Evolutionary conservation across 2,113 vertebrate genomes (phyloP), one percentile per base, ranked within the genome.

Genomic region (Oreocharis arfaki): DNA sequence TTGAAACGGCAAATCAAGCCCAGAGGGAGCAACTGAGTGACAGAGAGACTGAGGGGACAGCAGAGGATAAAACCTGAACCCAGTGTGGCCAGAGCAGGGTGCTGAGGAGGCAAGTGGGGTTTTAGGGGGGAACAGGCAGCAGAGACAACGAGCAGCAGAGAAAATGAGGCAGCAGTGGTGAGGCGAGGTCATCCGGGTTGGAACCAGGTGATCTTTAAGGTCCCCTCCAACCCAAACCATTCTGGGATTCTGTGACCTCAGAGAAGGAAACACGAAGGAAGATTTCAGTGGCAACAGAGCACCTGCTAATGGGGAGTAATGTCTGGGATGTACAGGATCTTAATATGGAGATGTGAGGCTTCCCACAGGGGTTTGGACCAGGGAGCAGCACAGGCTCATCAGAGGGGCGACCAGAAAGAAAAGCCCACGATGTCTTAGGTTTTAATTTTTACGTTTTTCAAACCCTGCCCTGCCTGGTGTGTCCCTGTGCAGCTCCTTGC

Each of bases 331-430:
- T 13, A 13, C 21, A 14, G 32, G 28, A 59, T 16, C 13, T 8
- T 0, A 0, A 2, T 1, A 11, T 16, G 27, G 47, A 53, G 16
- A 32, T 3, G 17, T 16, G 22, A 17, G 0, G 3, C 33, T 50
- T 41, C 27, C n/a, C 17, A 0, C 11, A 26, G 24, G 47, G 32
- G 7, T 22, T 6, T 32, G 87, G 37, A 28, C 11, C 26, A 22
- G 24, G 46, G 41, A 87, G 77, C 28, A 46, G 21, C 52, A n/a
- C 50, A 10, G 59, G 37, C 23, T 30, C 50, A 1, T 7, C 8
- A 9, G 16, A 44, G 27, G 49, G 41, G 13, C 35, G 27, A 6
- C 8, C 27, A 37, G 30, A 41, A 42, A 23, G 7, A 39, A 82
- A 75, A 20, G 6, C 20, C 44, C n/a, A n/a, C n/a, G n/a, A n/a